Percentiles rank a stretch among this genome's conserved stretches.
phyloP scores from a whole-genome alignment of 2,888 invertebrate species.

The Xestia ashworthii region DNA sequence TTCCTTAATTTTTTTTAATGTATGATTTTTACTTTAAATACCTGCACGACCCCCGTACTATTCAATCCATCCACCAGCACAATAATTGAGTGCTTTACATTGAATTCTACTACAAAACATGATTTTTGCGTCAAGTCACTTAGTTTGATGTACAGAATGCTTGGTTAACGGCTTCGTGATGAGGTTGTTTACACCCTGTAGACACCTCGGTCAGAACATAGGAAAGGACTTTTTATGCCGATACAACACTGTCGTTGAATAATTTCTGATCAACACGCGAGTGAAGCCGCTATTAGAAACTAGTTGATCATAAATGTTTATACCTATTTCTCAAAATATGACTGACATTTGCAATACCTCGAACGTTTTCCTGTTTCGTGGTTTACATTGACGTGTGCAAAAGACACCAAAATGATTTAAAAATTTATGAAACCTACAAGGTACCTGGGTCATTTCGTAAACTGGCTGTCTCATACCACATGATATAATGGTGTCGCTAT shows the following conservation, averaged over 20 bases:
- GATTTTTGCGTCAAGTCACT: too few species aligned
- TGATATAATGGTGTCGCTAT: not conserved
- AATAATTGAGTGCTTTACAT: too few species aligned
- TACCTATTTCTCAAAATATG: not conserved
- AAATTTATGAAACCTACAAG: not conserved
- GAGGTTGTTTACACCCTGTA: too few species aligned
- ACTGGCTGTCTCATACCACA: not conserved
- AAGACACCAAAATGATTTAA: slow-evolving; percentile 1
- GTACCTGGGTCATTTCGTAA: not conserved
- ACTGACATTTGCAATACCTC: not conserved
- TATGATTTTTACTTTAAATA: too few species aligned
- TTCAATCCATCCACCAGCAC: too few species aligned
- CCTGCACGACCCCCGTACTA: too few species aligned
- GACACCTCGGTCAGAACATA: not conserved
- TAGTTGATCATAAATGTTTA: not conserved
- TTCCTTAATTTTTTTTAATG: too few species aligned
- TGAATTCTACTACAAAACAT: too few species aligned
- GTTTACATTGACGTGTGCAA: not conserved
- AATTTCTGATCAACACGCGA: not conserved
- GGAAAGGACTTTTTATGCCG: not conserved
- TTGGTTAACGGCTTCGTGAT: too few species aligned
- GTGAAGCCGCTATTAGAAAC: not conserved
- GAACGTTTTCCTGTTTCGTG: slow-evolving; percentile 10
- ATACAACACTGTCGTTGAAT: not conserved
- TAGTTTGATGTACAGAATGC: too few species aligned